Evolutionary conservation across 2,797 vertebrate genomes (phyloP), one percentile per base, ranked within the genome.

Genomic region (Lagodon rhomboides): DNA sequence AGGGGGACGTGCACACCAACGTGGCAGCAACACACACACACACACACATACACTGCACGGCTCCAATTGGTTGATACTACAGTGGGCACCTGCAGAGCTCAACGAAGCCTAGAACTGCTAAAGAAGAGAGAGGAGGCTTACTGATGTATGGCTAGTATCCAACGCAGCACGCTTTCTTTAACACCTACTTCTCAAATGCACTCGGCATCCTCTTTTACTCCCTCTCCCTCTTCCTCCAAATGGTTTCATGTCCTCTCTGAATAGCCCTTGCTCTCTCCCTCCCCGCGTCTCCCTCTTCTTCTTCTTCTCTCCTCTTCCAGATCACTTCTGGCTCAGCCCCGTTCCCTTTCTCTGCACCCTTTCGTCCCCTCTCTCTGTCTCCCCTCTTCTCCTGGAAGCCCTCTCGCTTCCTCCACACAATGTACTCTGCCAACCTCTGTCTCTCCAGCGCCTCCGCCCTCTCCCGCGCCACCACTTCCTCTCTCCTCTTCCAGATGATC

Each of bases 351-450:
- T 87, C 93, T 20, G 79, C 68, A 43, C 89, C 60, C 73, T 80
- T 88, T 54, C 83, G 91, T 73, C 80, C 89, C 85, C 87, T 93
- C 61, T 92, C 94, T 55, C 85, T 74, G 66, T 94, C 94, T 75
- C 87, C 91, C 72, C 87, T 91, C 90, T 89, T 95, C 93, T 96
- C 95, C 93, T 96, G 96, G 93, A 96, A 96, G 91, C 91, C 95
- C 85, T 96, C 95, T 74, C 95, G 94, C 82, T 93, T 93, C 89
- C 91, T 92, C 95, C 96, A 96, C 85, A 96, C 95, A 1, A 94
- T 95, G 83, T 93, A 94, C 85, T 94, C 93, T 12, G 88, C 91
- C 85, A 91, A 74, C 87, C 87, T 91, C 93, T 94, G 93, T 56
- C 90, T 92, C 89, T 91, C 93, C 84, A 93, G 82, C 63, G 90